Evolutionary conservation across 2,797 vertebrate species (phyloP), one percentile per base, ranked within the genome.

Genomic region (Neosilurus mollespiculum): DNA sequence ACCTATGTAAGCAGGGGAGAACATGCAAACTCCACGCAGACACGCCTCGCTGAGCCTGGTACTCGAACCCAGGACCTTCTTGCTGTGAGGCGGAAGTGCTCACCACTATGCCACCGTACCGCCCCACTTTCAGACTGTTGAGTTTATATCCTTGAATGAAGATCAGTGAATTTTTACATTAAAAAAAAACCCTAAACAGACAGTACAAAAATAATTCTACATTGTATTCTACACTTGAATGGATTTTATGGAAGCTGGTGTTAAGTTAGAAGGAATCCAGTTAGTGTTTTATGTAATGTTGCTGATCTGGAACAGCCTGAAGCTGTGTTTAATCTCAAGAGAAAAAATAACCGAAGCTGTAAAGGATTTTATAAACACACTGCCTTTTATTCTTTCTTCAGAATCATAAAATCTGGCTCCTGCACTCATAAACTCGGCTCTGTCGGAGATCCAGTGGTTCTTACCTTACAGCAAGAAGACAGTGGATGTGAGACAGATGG

Each of bases 401-500:
- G 14, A 59, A 34, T 43, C 75, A 43, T 4, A 34, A 34, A 34
- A 22, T 34, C 22, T 20, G 67, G 16, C 30, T 37, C 34, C 67
- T 12, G 30, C 37, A 43, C 20, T 67, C 65, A 9, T 34, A 37
- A 37, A 4, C 30, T 11, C 49, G 8, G 22, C 20, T 6, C 11
- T 72, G 37, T 51, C 5, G 4, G 53, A 69, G 54, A 71, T 1
- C 69, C 70, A 37, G 8, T 15, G 37, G 51, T 43, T 64, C 81
- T 54, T 83, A 83, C 81, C 81, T 82, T 77, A 83, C 81, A 67
- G 24, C 1, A 64, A 78, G 73, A 51, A 58, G 15, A 82, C 43
- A 14, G 16, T 51, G 5, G 49, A 12, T 11, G 22, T 69, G 18
- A 66, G 34, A 15, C 10, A 58, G 34, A 11, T 12, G 8, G 77